These are phyloP conservation scores for Lysiphlebus fabarum DNA, from an alignment of 1,140 invertebrate species.

Conservation along the genomic window DNA sequence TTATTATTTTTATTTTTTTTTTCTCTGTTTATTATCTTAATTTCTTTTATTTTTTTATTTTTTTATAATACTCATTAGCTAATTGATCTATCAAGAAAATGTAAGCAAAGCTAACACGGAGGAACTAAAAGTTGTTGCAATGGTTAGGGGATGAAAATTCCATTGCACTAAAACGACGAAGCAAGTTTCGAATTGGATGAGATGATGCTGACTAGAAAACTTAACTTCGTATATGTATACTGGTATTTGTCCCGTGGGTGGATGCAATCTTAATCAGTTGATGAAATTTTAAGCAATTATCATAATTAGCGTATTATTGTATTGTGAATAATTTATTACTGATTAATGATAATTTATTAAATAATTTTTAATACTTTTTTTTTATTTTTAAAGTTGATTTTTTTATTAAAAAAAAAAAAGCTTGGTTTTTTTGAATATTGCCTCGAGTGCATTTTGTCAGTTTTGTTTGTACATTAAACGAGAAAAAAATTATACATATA, in stretches of 20 bases:
- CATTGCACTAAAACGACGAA: constrained; percentile 6
- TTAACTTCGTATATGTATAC: constrained; percentile 4
- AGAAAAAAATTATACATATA: too few species aligned
- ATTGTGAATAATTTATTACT: too few species aligned
- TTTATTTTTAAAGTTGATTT: too few species aligned
- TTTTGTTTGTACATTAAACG: too few species aligned
- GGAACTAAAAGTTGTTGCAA: not conserved
- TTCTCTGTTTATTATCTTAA: too few species aligned
- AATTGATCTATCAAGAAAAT: constrained; percentile 22
- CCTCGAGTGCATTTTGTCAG: too few species aligned
- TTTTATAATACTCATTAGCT: constrained; percentile 27
- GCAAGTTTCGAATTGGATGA: constrained; percentile 28
- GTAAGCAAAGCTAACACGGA: not conserved
- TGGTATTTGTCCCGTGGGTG: constrained; percentile 13
- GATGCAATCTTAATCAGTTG: constrained; percentile 25
- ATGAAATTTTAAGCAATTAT: constrained; percentile 21
- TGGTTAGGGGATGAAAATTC: not conserved
- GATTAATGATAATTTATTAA: too few species aligned
- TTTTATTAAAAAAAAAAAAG: too few species aligned
- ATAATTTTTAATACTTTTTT: too few species aligned
- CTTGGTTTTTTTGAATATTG: too few species aligned
- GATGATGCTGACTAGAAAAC: constrained; percentile 10
- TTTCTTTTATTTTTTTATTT: not conserved
- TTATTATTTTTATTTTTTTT: too few species aligned
- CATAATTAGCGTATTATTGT: constrained; percentile 20